Base-by-base conservation (phyloP, 2,113 vertebrate species). In the Athene noctua region DNA sequence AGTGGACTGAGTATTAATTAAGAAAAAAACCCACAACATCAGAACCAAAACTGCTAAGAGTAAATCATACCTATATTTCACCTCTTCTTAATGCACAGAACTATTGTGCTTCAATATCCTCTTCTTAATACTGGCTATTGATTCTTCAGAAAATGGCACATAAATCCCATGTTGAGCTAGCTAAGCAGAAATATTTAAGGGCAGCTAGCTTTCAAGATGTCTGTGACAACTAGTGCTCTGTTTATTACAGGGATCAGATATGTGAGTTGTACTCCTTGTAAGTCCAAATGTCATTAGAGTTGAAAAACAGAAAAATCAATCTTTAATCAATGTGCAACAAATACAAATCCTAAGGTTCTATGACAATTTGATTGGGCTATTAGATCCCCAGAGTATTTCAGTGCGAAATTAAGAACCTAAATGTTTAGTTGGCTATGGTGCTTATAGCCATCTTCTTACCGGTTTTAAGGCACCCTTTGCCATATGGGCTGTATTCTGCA, bases 211-310 rank as follows among this genome's bases (percentile, higher is more conserved):
- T 91, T 86, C 51, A 73, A 80, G 23, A 77, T 36, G 6, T 79
- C 65, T 75, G 55, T 34, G 58, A 59, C 38, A 59, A 34, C 46
- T 23, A 59, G 11, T 54, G 17, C 11, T 71, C n/a, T 71, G 4
- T 59, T 95, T 59, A 8, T 79, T 55, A 30, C 18, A 11, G 9
- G 20, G 19, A 57, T 68, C 29, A 47, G 25, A 11, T 25, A 59
- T 6, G 12, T 1, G 2, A 52, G 15, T 21, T 87, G 3, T 49
- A 32, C 3, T 62, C 15, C 63, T 68, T 5, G 0, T 30, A 67
- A 87, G 15, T 55, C 38, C 46, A 87, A 90, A 81, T 38, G 8
- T 10, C 47, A 38, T 32, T 46, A 20, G 2, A 55, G 68, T 62
- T 9, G 29, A 80, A 83, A 85, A 44, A 1, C 22, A 47, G 19